These are phyloP conservation scores for Setophaga kirtlandii DNA, from an alignment of 2,113 vertebrate species.

Conservation along the genomic window DNA sequence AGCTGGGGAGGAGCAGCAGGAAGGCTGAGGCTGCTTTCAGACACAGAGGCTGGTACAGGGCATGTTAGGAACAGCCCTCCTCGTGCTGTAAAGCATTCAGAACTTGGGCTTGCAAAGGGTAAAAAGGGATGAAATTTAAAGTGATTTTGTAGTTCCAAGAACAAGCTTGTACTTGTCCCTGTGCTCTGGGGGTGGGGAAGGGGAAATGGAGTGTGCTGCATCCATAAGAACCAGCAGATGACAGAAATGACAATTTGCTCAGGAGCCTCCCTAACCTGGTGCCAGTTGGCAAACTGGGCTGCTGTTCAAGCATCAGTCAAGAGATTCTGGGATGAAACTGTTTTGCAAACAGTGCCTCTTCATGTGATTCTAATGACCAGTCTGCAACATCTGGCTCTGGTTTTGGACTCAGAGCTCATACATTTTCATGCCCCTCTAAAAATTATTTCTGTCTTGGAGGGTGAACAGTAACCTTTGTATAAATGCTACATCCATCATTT, in stretches of 20 bases:
- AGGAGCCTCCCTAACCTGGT: not conserved
- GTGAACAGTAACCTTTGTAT: not conserved
- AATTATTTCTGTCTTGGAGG: not conserved
- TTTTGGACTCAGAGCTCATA: not conserved
- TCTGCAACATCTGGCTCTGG: not conserved
- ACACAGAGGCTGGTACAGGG: not conserved
- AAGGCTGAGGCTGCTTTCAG: not conserved
- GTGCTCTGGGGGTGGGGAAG: rapidly evolving
- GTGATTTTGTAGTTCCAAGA: not conserved
- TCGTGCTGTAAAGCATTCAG: rapidly evolving
- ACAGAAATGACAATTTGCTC: not conserved
- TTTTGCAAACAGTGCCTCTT: constrained; percentile 17
- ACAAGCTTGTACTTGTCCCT: rapidly evolving
- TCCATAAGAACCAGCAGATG: not conserved
- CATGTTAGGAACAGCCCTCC: rapidly evolving
- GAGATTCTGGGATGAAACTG: not conserved
- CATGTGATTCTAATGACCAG: not conserved
- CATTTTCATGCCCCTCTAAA: not conserved
- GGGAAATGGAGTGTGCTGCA: not conserved
- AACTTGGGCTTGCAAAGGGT: no score
- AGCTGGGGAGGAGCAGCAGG: not conserved
- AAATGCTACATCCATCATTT: not conserved
- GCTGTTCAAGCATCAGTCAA: not conserved
- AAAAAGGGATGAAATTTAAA: not conserved
- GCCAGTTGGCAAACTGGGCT: constrained; percentile 1